Percentiles rank a stretch among this genome's conserved stretches.
These are phyloP conservation scores for Xestoiulus laeticollis DNA, from an alignment of 2,888 invertebrate species.

Conservation along the genomic window DNA sequence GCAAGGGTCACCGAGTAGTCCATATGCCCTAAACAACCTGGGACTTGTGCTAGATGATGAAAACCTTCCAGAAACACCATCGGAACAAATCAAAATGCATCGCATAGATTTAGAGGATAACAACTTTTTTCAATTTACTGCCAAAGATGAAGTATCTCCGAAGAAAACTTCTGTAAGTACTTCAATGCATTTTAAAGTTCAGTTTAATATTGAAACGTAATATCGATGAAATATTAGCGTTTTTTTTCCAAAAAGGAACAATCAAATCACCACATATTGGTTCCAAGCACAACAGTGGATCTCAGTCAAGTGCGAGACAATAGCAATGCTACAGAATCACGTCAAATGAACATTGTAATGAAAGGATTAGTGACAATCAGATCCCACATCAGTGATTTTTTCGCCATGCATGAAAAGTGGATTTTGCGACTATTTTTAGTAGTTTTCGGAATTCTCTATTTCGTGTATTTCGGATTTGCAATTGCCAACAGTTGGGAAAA, in stretches of 20 bases:
- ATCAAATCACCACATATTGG: neutral
- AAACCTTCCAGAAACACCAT: neutral
- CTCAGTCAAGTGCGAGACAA: too few species aligned
- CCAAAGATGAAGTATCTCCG: neutral
- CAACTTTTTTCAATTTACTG: neutral
- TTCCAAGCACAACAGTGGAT: neutral
- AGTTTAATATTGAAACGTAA: neutral
- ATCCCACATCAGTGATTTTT: neutral
- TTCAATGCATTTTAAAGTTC: neutral
- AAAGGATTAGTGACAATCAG: neutral
- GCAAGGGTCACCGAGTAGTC: neutral
- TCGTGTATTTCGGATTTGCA: constrained; percentile 53
- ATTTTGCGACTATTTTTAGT: neutral
- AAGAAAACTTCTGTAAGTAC: neutral
- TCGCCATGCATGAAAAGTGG: constrained; percentile 9
- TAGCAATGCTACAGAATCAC: neutral
- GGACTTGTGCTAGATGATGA: neutral
- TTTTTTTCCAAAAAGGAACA: neutral
- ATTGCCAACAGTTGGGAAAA: constrained; percentile 46
- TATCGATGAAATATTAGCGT: neutral
- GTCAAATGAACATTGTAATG: neutral
- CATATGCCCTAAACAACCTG: neutral
- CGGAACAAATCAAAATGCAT: neutral
- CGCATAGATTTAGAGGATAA: neutral
- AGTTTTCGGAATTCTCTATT: constrained; percentile 25